Conservation (phyloP, 1,140 invertebrate genomes). For the Drosophila suzukii region DNA sequence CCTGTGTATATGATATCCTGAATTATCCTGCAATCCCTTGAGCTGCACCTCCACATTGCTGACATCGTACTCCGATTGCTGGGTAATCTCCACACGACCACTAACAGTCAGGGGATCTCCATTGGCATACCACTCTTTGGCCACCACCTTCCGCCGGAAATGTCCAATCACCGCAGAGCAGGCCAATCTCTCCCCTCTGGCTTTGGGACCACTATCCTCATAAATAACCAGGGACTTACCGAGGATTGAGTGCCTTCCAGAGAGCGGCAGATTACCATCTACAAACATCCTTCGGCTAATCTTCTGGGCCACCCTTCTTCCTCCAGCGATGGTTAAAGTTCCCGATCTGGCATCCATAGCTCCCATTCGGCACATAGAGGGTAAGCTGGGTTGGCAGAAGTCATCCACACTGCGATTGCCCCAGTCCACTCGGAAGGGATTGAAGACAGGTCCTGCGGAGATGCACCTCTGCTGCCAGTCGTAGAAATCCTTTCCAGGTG, state of each 20-base stretch:
- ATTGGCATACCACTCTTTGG: slow-evolving; percentile 94
- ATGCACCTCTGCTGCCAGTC: slow-evolving; percentile 94
- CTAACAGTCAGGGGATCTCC: slow-evolving; percentile 87
- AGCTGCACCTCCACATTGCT: slow-evolving; percentile 92
- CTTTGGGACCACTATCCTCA: slow-evolving; percentile 94
- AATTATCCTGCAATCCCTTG: slow-evolving; percentile 89
- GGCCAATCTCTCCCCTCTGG: slow-evolving; percentile 93
- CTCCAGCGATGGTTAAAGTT: slow-evolving; percentile 90
- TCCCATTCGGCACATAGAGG: slow-evolving; percentile 88
- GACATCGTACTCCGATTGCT: slow-evolving; percentile 93
- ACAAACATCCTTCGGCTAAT: slow-evolving; percentile 92
- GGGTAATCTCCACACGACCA: slow-evolving; percentile 92
- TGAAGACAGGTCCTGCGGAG: slow-evolving; percentile 91
- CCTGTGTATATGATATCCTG: slow-evolving; percentile 93
- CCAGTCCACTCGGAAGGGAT: slow-evolving; percentile 90
- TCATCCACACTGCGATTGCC: slow-evolving; percentile 85
- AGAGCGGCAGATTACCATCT: slow-evolving; percentile 91
- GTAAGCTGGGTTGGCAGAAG: slow-evolving; percentile 86
- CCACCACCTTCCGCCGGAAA: slow-evolving; percentile 93
- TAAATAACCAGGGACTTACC: slow-evolving; percentile 95
- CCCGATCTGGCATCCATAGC: slow-evolving; percentile 90
- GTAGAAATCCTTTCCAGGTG: slow-evolving; percentile 93
- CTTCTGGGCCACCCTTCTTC: slow-evolving; percentile 87
- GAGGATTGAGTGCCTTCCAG: slow-evolving; percentile 90
- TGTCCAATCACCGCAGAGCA: slow-evolving; percentile 93